These are phyloP conservation scores for Beris chalybata DNA, from an alignment of 2,888 invertebrate genomes.

Conservation along the genomic window DNA sequence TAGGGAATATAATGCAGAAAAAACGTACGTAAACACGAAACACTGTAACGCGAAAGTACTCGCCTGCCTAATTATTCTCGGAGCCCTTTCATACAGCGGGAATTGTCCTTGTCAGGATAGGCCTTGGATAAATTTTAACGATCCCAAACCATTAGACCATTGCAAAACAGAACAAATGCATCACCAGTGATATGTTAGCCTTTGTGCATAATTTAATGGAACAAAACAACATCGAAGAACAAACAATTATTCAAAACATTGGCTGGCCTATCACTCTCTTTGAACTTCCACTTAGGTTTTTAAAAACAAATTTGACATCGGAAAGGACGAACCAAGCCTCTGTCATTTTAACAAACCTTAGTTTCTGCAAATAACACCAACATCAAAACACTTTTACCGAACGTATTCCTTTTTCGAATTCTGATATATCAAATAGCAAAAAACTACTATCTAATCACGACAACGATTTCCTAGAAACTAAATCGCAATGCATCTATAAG, in stretches of 20 bases:
- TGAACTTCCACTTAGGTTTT: conserved; percentile 2
- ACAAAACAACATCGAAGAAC: conserved; percentile 8
- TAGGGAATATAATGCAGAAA: no score
- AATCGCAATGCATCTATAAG: background rate
- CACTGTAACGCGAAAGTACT: no score
- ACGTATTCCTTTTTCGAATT: background rate
- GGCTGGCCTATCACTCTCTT: conserved; percentile 5
- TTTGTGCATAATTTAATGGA: conserved; percentile 16
- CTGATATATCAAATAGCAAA: background rate
- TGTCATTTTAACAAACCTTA: background rate
- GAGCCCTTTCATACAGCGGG: conserved; percentile 2
- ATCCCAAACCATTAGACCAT: conserved; percentile 14
- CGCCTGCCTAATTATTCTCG: conserved; percentile 29
- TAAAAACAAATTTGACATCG: background rate
- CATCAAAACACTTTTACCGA: background rate
- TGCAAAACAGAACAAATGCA: conserved; percentile 4
- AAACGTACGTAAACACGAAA: no score
- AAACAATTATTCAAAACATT: conserved; percentile 16
- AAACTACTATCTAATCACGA: conserved; percentile 1
- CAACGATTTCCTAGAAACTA: conserved; percentile 16
- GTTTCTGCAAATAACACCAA: background rate
- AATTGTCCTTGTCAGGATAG: background rate
- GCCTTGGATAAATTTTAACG: conserved; percentile 30
- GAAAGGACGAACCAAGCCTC: conserved; percentile 10
- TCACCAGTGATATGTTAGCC: background rate